A percentile compares a stretch with the other conserved stretches of the same genome.
phyloP scores from a whole-genome alignment of 2,888 invertebrate species.

The Nomada fucata region DNA sequence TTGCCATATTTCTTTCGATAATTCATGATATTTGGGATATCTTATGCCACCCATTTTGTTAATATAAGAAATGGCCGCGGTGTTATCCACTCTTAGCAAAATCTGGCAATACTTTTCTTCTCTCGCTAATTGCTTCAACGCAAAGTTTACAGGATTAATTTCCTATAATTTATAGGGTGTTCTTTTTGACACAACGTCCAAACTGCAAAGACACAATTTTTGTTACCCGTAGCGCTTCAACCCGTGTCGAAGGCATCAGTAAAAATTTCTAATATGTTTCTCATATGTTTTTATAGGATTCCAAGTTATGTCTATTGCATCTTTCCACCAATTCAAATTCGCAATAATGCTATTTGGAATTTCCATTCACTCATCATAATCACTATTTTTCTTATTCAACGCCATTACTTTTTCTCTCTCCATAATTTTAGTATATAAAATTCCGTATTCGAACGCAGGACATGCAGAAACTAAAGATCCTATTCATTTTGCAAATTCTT shows the following conservation, averaged over 20 bases:
- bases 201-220: neutral
- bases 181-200: neutral
- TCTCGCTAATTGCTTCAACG: constrained; percentile 4
- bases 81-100: constrained; percentile 56
- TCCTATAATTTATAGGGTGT: neutral
- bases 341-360: neutral
- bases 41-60: constrained; percentile 24
- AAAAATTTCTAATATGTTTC: neutral
- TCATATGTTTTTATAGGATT: neutral
- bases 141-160: neutral
- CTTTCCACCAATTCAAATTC: neutral
- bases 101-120: constrained; percentile 48
- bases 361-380: neutral
- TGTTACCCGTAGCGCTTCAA: neutral
- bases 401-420: neutral
- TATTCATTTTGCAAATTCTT: neutral
- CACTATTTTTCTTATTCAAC: neutral
- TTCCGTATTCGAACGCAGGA: neutral
- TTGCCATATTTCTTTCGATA: constrained; percentile 51
- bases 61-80: constrained; percentile 40
- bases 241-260: neutral
- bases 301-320: neutral
- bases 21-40: constrained; percentile 42
- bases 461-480: neutral
- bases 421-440: neutral